Conservation (phyloP, 2,888 invertebrate species). For the Apodemia zela region DNA sequence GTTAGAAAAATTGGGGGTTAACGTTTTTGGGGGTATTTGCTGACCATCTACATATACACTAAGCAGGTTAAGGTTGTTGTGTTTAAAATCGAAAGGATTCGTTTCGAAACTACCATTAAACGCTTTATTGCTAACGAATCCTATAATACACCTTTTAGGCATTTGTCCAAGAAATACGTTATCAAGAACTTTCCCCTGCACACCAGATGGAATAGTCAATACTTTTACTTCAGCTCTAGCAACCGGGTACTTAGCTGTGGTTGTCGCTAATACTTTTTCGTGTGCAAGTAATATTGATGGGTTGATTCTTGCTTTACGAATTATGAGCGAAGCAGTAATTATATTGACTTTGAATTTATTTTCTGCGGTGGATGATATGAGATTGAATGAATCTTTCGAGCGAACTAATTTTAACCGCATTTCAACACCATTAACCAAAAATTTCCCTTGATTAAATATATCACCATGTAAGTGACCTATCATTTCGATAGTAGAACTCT, state of each 20-base stretch:
- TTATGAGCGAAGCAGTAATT: background rate
- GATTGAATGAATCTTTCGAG: constrained; percentile 2
- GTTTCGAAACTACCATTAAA: constrained; percentile 32
- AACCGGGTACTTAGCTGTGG: constrained; percentile 12
- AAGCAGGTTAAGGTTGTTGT: constrained; percentile 31
- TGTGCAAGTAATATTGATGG: constrained; percentile 16
- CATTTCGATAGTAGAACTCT: constrained; percentile 34
- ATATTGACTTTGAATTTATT: constrained; percentile 4
- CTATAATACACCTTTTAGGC: constrained; percentile 31
- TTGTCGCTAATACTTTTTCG: constrained; percentile 14
- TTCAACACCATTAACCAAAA: constrained; percentile 16
- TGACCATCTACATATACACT: constrained; percentile 34
- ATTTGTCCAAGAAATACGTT: constrained; percentile 34
- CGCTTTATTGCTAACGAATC: constrained; percentile 30
- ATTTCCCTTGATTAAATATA: constrained; percentile 16
- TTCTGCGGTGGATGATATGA: background rate
- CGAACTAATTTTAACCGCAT: constrained; percentile 12
- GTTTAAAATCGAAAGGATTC: constrained; percentile 35
- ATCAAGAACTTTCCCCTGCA: constrained; percentile 23
- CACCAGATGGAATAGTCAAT: constrained; percentile 14
- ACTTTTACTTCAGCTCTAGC: constrained; percentile 17
- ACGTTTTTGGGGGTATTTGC: constrained; percentile 13
- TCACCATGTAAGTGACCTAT: constrained; percentile 30
- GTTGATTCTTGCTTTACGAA: constrained; percentile 5
- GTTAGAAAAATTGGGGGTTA: constrained; percentile 25